Evolutionary conservation across 1,140 invertebrate species (phyloP).

Genomic region (Physella acuta): DNA sequence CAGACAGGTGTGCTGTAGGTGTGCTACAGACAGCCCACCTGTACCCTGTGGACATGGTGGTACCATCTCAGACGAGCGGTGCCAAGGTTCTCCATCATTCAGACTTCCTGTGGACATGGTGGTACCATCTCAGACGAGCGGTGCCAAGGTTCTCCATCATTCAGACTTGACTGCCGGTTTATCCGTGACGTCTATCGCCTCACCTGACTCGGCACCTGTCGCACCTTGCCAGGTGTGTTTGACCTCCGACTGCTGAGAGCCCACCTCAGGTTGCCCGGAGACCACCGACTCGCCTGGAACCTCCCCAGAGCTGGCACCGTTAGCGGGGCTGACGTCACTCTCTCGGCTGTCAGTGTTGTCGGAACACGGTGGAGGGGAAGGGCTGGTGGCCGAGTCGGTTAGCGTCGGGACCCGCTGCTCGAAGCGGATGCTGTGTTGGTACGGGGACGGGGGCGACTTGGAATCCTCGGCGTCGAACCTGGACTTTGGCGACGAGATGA

Average conservation of each 20-base stretch:
- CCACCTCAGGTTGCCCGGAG: not conserved
- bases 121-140: too few species aligned
- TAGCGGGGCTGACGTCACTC: not conserved
- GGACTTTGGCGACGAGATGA: not conserved
- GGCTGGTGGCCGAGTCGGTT: constrained; percentile 23
- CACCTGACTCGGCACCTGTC: not conserved
- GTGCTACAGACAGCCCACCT: too few species aligned
- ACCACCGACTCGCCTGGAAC: not conserved
- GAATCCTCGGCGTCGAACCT: not conserved
- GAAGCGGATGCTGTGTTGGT: not conserved
- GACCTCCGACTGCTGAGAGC: not conserved
- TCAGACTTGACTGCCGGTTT: too few species aligned
- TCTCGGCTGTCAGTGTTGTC: not conserved
- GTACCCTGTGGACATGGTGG: too few species aligned
- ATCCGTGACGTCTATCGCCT: too few species aligned
- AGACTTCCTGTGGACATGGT: too few species aligned
- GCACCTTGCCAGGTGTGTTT: not conserved
- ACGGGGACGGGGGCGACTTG: not conserved
- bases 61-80: too few species aligned
- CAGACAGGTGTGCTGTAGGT: too few species aligned
- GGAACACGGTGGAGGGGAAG: constrained; percentile 14
- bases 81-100: too few species aligned
- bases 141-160: too few species aligned
- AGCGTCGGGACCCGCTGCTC: constrained; percentile 8
- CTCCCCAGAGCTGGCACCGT: not conserved